A percentile compares a stretch with the other conserved stretches of the same genome.
phyloP scores from a whole-genome alignment of 2,797 vertebrate genomes.

The Catharus ustulatus region DNA sequence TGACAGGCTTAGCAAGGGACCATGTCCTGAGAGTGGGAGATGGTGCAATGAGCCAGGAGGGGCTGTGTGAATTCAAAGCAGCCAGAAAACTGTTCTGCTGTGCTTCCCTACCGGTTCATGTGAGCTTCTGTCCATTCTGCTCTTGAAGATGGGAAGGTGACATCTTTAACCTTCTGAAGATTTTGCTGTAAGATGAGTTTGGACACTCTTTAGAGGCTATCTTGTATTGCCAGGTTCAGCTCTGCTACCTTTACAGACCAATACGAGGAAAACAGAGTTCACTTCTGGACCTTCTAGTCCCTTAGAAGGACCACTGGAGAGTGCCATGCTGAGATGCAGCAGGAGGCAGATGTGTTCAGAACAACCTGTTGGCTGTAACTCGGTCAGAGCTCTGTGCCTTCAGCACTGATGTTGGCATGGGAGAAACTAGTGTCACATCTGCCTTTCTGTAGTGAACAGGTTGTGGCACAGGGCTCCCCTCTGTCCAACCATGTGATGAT shows the following conservation, averaged over 20 bases:
- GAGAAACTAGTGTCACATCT: accelerated
- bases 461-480: not conserved
- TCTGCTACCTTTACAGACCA: not conserved
- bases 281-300: not conserved
- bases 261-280: not conserved
- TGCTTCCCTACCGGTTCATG: accelerated
- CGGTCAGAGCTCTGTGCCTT: not conserved
- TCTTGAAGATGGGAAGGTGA: accelerated
- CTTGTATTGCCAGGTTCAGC: not conserved
- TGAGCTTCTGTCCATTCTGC: not conserved
- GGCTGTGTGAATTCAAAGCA: not conserved
- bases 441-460: not conserved
- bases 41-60: not conserved
- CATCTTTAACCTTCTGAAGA: not conserved
- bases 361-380: not conserved
- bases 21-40: not conserved
- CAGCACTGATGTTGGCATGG: not conserved
- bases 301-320: not conserved
- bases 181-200: not conserved
- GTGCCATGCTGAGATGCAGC: not conserved
- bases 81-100: not conserved
- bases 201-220: not conserved
- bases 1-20: not conserved
- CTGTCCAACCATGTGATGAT: not conserved
- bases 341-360: not conserved